Evolutionary conservation across 2,888 invertebrate species (phyloP).

Genomic region (Lobophora halterata): DNA sequence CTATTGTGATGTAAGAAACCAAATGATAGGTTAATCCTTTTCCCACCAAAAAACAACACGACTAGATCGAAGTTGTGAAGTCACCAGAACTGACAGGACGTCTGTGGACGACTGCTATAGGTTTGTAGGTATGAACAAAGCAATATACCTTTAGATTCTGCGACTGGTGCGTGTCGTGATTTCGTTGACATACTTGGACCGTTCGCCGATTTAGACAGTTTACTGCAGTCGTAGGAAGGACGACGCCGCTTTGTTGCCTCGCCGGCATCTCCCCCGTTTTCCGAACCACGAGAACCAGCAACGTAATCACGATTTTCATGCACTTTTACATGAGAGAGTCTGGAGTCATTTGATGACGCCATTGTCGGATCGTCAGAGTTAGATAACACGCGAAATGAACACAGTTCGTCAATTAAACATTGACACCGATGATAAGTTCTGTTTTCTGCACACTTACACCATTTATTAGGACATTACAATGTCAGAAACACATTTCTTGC

Average conservation of each 20-base stretch:
- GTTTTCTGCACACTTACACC: conserved; percentile 45
- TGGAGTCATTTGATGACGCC: conserved; percentile 74
- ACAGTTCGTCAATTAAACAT: conserved; percentile 61
- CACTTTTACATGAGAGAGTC: conserved; percentile 72
- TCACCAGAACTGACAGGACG: conserved; percentile 2
- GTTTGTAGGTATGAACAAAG: conserved; percentile 11
- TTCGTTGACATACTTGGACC: conserved; percentile 72
- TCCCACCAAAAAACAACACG: conserved; percentile 68
- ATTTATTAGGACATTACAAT: conserved; percentile 44
- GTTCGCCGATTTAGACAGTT: conserved; percentile 72
- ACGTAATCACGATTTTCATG: conserved; percentile 62
- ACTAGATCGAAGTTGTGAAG: conserved; percentile 10
- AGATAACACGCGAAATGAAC: conserved; percentile 54
- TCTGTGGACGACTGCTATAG: conserved; percentile 7
- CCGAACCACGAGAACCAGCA: conserved; percentile 53
- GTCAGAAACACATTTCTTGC: conserved; percentile 66
- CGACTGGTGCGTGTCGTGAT: conserved; percentile 53
- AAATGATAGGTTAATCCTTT: conserved; percentile 68
- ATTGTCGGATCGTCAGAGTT: conserved; percentile 66
- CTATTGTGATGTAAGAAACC: conserved; percentile 68
- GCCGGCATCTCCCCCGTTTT: conserved; percentile 62
- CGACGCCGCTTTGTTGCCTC: conserved; percentile 69
- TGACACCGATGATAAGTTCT: conserved; percentile 42
- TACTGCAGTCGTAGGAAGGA: conserved; percentile 68
- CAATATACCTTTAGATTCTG: conserved; percentile 65